Conservation (phyloP, 2,113 vertebrate genomes). For the Todiramphus saurophagus region DNA sequence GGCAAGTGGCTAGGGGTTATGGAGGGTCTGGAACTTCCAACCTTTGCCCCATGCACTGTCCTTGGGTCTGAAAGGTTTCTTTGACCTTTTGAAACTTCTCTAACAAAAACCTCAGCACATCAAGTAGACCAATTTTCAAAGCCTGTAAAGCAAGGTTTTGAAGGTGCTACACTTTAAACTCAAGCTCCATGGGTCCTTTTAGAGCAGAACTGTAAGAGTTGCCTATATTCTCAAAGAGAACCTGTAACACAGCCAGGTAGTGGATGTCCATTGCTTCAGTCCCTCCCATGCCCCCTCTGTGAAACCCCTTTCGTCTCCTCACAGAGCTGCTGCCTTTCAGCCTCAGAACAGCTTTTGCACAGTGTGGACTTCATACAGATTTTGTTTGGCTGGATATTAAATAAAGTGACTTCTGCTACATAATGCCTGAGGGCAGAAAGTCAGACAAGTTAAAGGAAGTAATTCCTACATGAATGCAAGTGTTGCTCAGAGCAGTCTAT, state of each 20-base stretch:
- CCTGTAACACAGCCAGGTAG: background rate
- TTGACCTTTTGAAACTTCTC: background rate
- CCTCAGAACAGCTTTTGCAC: background rate
- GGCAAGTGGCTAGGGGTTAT: background rate
- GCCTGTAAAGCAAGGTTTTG: background rate
- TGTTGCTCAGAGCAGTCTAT: background rate
- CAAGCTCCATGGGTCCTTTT: background rate
- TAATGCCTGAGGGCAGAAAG: background rate
- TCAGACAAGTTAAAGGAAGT: background rate
- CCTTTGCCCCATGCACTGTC: background rate
- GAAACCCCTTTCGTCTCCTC: background rate
- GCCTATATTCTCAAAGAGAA: background rate
- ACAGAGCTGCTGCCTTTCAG: background rate
- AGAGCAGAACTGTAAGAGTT: background rate
- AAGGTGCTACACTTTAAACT: background rate
- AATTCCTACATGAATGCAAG: background rate
- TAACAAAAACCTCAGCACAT: background rate
- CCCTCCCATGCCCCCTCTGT: rapidly evolving
- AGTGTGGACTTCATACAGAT: background rate
- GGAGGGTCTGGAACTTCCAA: background rate
- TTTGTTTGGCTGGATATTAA: background rate
- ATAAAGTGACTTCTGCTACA: background rate
- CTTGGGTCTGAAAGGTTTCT: background rate
- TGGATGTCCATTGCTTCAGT: background rate
- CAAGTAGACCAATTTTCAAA: background rate